These are phyloP conservation scores for Trachymyrmex cornetzi DNA, from an alignment of 1,140 invertebrate genomes.

Conservation along the genomic window DNA sequence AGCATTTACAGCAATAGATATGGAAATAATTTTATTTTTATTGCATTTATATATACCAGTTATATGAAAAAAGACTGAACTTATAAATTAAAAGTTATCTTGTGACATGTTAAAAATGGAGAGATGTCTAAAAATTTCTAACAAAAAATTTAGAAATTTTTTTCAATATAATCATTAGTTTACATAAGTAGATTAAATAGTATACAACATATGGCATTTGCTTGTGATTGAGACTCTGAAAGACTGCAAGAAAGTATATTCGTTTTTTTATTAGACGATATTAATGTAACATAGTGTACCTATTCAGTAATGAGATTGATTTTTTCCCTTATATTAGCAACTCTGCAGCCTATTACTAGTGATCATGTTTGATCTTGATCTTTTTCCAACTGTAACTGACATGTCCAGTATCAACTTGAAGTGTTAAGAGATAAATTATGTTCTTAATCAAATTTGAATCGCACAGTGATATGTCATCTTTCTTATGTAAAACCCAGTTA, in stretches of 20 bases:
- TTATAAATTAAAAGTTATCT: conserved; percentile 17
- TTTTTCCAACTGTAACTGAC: no score
- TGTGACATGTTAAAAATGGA: conserved; percentile 32
- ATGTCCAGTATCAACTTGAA: no score
- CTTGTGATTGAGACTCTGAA: conserved; percentile 61
- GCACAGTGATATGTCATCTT: no score
- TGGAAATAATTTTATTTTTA: conserved; percentile 25
- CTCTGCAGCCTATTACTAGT: no score
- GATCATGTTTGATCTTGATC: no score
- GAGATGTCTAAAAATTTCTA: conserved; percentile 3
- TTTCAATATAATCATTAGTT: conserved; percentile 34
- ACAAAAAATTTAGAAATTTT: neutral
- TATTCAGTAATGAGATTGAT: no score
- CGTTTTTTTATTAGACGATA: conserved; percentile 38
- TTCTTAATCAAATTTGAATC: no score
- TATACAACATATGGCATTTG: conserved; percentile 19
- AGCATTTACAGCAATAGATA: conserved; percentile 17
- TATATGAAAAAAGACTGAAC: neutral
- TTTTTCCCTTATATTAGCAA: no score
- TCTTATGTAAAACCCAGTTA: no score
- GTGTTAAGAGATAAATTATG: no score
- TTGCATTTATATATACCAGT: neutral
- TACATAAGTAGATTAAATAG: conserved; percentile 22
- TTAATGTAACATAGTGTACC: neutral
- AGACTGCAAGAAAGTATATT: conserved; percentile 27